Conservation (phyloP, 1,140 invertebrate species). For the Lasioglossum baleicum region DNA sequence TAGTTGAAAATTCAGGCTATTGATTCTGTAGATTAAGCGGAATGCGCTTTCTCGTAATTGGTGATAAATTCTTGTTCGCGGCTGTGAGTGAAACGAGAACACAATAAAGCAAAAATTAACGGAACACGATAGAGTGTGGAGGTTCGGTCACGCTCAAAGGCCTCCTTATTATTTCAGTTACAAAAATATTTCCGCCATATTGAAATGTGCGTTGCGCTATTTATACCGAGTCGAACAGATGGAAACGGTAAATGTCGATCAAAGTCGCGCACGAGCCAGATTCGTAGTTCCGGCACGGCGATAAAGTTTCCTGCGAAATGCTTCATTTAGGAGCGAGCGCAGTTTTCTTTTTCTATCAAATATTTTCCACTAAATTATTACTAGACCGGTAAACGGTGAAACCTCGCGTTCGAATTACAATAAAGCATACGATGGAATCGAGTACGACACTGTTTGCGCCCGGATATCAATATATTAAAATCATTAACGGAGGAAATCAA, state of each 20-base stretch:
- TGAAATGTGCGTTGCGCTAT: slow-evolving; percentile 18
- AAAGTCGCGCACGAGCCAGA: slow-evolving; percentile 1
- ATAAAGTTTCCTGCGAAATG: neutral
- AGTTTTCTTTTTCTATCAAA: neutral
- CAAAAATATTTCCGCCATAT: slow-evolving; percentile 30
- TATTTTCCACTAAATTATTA: neutral
- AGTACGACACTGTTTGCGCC: too few relatives aligned
- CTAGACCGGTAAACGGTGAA: too few relatives aligned
- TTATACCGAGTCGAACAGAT: slow-evolving; percentile 27
- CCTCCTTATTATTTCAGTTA: slow-evolving; percentile 16
- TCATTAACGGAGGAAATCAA: too few relatives aligned
- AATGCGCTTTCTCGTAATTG: neutral
- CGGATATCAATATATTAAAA: too few relatives aligned
- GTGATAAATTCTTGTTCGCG: neutral
- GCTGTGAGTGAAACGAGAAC: neutral
- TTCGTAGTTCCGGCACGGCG: neutral
- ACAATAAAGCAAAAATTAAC: neutral
- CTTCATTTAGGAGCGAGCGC: neutral
- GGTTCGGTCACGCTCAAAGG: too few relatives aligned
- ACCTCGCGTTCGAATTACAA: too few relatives aligned
- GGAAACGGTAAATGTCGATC: slow-evolving; percentile 38
- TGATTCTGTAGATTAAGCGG: neutral
- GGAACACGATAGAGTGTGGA: neutral
- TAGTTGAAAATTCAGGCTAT: slow-evolving; percentile 3
- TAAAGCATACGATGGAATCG: too few relatives aligned